Evolutionary conservation across 2,113 vertebrate genomes (phyloP).

Genomic region (Sander lucioperca): DNA sequence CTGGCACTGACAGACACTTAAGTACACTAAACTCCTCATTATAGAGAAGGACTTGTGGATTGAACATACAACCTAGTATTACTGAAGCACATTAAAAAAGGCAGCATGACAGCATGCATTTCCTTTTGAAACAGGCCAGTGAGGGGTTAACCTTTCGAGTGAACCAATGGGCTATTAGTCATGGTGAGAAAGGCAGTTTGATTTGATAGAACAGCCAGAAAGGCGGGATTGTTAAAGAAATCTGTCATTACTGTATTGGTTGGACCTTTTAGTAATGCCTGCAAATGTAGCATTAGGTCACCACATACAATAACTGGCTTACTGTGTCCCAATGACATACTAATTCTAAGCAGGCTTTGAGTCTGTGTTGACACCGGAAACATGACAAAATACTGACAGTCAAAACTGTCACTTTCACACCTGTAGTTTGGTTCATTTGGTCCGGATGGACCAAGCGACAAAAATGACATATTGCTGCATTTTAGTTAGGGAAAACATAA

Average conservation of each 20-base stretch:
- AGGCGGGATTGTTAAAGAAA: not conserved
- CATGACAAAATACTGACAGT: no score
- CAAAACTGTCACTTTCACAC: not conserved
- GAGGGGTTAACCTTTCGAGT: not conserved
- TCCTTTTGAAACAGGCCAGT: conserved; percentile 9
- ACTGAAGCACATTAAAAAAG: conserved; percentile 6
- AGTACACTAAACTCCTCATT: conserved; percentile 34
- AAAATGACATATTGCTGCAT: not conserved
- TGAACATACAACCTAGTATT: not conserved
- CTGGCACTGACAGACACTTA: conserved; percentile 27
- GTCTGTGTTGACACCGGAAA: no score
- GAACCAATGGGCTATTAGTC: conserved; percentile 10
- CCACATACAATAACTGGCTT: not conserved
- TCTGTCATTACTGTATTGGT: not conserved
- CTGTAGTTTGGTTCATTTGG: not conserved
- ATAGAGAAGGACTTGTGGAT: not conserved
- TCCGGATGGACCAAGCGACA: not conserved
- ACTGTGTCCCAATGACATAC: not conserved
- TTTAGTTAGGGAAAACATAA: not conserved
- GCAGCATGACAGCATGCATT: not conserved
- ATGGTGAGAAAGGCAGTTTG: not conserved
- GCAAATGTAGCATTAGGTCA: not conserved
- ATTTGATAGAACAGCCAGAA: not conserved
- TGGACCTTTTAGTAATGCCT: not conserved
- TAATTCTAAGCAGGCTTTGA: not conserved